Evolutionary conservation across 1,140 invertebrate genomes (phyloP).

Genomic region (Dreissena rostriformis): DNA sequence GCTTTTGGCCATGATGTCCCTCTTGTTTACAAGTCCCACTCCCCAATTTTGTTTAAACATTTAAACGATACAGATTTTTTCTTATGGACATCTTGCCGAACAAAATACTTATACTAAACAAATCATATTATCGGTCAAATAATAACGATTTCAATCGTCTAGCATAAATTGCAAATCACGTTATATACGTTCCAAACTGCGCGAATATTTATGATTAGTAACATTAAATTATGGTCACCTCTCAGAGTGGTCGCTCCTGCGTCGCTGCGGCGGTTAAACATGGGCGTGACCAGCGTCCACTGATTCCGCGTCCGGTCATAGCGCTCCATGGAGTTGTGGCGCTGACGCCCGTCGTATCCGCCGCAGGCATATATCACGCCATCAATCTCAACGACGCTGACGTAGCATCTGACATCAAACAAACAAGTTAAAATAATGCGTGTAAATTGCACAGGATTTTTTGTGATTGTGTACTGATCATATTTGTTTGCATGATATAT

Average conservation of each 20-base stretch:
- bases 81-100: too few relatives aligned
- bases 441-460: too few relatives aligned
- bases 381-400: slow-evolving; percentile 63
- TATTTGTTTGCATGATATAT: too few relatives aligned
- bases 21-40: too few relatives aligned
- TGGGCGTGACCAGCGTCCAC: slow-evolving; percentile 86
- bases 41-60: too few relatives aligned
- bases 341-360: slow-evolving; percentile 95
- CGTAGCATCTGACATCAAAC: slow-evolving; percentile 60
- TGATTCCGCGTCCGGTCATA: slow-evolving; percentile 92
- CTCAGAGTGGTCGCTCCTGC: slow-evolving; percentile 86
- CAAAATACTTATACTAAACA: not conserved
- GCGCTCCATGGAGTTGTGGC: slow-evolving; percentile 91
- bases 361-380: slow-evolving; percentile 83
- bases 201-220: not conserved
- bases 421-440: too few relatives aligned
- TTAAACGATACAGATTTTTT: too few relatives aligned
- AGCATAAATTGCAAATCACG: not conserved
- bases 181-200: not conserved
- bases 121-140: too few relatives aligned
- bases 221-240: slow-evolving; percentile 71
- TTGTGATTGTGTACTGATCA: too few relatives aligned
- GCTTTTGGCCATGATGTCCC: too few relatives aligned
- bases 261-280: slow-evolving; percentile 87
- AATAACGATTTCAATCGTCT: too few relatives aligned